Conservation (phyloP, 2,113 vertebrate genomes). For the Muntiacus reevesi region DNA sequence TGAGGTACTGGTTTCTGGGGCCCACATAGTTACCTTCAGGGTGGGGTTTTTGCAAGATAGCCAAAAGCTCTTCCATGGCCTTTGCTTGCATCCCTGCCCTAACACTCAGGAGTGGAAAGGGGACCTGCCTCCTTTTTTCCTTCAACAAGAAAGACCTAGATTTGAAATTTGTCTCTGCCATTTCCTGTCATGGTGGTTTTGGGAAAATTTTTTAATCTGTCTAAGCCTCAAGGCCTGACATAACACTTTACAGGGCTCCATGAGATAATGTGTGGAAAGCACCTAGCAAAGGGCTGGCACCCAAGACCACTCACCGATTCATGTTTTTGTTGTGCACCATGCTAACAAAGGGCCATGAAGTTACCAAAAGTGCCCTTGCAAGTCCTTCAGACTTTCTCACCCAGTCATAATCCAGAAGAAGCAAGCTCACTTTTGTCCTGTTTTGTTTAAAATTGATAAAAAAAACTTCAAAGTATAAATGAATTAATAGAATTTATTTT, state of each 20-base stretch:
- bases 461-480: neutral
- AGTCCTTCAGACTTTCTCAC: neutral
- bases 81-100: too few relatives aligned
- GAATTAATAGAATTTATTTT: neutral
- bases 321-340: neutral
- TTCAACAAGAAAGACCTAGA: neutral
- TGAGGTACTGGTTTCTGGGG: neutral
- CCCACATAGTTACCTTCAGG: neutral
- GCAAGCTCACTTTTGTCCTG: neutral
- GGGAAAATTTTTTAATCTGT: neutral
- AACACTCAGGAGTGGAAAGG: neutral
- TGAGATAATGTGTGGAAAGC: neutral
- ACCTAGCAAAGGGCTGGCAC: neutral
- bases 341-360: neutral
- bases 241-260: neutral
- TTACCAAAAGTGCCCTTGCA: neutral
- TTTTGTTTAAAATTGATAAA: conserved; percentile 10
- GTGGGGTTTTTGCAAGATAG: neutral
- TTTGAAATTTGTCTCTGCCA: neutral
- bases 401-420: neutral
- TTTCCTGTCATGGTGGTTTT: neutral
- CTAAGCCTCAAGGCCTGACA: neutral
- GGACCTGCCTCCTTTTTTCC: neutral
- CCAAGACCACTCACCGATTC: neutral
- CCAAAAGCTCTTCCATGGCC: neutral